phyloP scores from a whole-genome alignment of 2,888 invertebrate species.

The Oscheius sp. region DNA sequence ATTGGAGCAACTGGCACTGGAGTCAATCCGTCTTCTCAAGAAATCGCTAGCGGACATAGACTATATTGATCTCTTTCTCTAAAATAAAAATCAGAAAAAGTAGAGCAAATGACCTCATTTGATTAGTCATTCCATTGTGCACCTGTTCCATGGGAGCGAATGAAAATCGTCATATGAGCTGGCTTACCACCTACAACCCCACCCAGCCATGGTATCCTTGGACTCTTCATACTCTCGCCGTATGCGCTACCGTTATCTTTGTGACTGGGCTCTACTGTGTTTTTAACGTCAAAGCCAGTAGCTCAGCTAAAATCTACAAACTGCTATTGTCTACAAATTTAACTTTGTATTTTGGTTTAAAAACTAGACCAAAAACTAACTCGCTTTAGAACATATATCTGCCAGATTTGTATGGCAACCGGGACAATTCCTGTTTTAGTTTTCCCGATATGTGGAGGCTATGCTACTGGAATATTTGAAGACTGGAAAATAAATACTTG shows the following conservation, averaged over 20 bases:
- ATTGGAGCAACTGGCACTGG: background rate
- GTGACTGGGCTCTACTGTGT: background rate
- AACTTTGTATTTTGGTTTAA: background rate
- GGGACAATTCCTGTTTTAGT: background rate
- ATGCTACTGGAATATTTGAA: background rate
- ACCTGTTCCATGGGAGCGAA: too few relatives aligned
- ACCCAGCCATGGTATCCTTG: background rate
- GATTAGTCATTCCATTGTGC: too few relatives aligned
- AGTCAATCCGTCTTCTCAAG: background rate
- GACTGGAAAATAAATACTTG: background rate
- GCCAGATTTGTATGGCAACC: background rate
- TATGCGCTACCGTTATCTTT: background rate
- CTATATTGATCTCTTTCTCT: background rate
- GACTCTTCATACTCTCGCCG: background rate
- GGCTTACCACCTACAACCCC: background rate
- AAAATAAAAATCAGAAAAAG: too few relatives aligned
- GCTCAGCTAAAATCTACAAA: background rate
- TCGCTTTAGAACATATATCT: background rate
- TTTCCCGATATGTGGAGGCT: constrained; percentile 2
- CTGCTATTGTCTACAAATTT: background rate
- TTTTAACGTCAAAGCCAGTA: background rate
- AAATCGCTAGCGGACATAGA: background rate
- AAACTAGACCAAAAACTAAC: background rate
- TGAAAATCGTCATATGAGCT: too few relatives aligned
- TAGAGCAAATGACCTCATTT: too few relatives aligned